phyloP scores from a whole-genome alignment of 2,888 invertebrate species.

The Cyaniris semiargus region DNA sequence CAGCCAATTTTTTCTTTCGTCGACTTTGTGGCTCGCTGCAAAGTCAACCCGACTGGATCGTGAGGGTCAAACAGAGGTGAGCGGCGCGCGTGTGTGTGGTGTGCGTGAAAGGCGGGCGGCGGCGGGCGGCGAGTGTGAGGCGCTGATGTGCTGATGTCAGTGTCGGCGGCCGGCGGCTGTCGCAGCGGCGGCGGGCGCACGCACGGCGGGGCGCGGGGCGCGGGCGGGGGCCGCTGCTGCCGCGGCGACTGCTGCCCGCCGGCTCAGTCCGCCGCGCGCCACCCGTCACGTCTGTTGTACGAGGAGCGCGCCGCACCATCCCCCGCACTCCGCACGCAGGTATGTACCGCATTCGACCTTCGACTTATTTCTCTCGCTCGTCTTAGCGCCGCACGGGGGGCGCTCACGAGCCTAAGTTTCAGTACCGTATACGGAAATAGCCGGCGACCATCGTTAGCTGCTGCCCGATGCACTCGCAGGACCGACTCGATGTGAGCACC shows the following conservation, averaged over 20 bases:
- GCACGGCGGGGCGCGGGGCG: constrained; percentile 69
- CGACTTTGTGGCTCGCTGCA: not conserved
- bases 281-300: constrained; percentile 71
- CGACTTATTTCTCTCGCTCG: constrained; percentile 42
- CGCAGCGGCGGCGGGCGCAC: constrained; percentile 63
- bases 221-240: constrained; percentile 65
- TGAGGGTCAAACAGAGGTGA: constrained; percentile 36
- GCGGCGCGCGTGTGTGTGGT: constrained; percentile 50
- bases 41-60: constrained; percentile 26
- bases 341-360: constrained; percentile 66
- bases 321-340: constrained; percentile 61
- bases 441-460: constrained; percentile 49
- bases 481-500: not conserved
- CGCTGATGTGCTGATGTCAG: constrained; percentile 55
- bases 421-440: constrained; percentile 54
- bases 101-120: constrained; percentile 26
- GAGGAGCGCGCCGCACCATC: constrained; percentile 56
- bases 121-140: constrained; percentile 13
- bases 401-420: constrained; percentile 42
- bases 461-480: constrained; percentile 36
- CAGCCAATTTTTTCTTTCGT: constrained; percentile 3
- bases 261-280: constrained; percentile 78
- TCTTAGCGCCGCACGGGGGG: constrained; percentile 34
- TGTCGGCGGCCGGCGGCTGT: constrained; percentile 58
- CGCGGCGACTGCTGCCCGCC: constrained; percentile 69